phyloP scores from a whole-genome alignment of 2,888 invertebrate genomes.

The Phengaris arion region DNA sequence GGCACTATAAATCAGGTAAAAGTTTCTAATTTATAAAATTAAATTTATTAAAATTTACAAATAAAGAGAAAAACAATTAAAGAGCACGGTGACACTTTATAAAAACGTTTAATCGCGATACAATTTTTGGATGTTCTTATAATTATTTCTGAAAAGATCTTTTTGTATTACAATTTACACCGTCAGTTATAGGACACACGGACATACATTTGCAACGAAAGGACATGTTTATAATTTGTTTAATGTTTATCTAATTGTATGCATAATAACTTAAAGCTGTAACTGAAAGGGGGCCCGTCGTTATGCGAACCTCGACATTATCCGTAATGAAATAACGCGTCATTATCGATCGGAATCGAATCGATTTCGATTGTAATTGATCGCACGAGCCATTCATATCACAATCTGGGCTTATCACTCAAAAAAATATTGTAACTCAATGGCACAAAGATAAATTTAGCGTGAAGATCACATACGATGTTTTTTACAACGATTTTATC shows the following conservation, averaged over 20 bases:
- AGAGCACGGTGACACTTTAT: too few relatives aligned
- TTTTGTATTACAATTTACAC: too few relatives aligned
- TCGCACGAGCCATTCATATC: constrained; percentile 54
- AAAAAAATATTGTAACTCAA: background rate
- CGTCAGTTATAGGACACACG: too few relatives aligned
- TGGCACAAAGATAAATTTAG: constrained; percentile 20
- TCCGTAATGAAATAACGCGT: constrained; percentile 56
- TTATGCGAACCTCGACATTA: constrained; percentile 41
- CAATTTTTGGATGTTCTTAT: too few relatives aligned
- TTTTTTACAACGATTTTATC: constrained; percentile 30
- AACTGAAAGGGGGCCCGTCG: constrained; percentile 25
- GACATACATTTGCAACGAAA: too few relatives aligned
- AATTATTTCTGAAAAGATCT: too few relatives aligned
- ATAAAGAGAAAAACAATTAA: too few relatives aligned
- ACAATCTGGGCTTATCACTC: constrained; percentile 27
- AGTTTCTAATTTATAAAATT: too few relatives aligned
- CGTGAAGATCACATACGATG: constrained; percentile 17
- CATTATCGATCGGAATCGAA: constrained; percentile 71
- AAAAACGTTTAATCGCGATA: too few relatives aligned
- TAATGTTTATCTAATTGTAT: background rate
- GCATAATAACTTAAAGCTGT: background rate
- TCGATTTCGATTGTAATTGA: constrained; percentile 68
- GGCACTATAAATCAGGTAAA: too few relatives aligned
- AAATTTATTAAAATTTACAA: too few relatives aligned
- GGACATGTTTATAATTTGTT: too few relatives aligned